Evolutionary conservation across 2,797 vertebrate species (phyloP).

Genomic region (Apogon hyalosoma): DNA sequence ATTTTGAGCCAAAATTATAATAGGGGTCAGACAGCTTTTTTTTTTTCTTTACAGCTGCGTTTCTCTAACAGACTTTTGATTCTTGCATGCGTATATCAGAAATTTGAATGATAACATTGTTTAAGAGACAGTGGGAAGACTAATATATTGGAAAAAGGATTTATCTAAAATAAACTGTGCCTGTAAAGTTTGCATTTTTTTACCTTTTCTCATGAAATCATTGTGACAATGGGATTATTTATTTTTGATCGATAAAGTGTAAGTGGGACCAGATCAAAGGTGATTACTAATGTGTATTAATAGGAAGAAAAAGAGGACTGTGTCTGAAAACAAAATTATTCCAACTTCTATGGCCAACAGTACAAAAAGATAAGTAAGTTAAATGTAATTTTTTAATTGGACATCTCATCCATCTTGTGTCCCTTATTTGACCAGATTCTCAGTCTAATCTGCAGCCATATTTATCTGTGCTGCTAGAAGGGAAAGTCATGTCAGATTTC

Average conservation of each 20-base stretch:
- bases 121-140: background rate
- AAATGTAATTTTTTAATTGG: background rate
- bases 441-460: background rate
- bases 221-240: no score
- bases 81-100: background rate
- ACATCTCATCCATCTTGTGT: no score
- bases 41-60: conserved; percentile 19
- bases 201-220: no score
- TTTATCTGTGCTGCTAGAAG: conserved; percentile 8
- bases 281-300: no score
- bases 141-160: background rate
- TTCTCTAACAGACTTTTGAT: background rate
- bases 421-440: background rate
- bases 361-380: background rate
- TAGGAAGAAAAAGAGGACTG: no score
- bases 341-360: no score
- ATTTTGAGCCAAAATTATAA: conserved; percentile 59
- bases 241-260: no score
- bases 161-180: background rate
- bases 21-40: conserved; percentile 38
- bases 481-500: conserved; percentile 44
- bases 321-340: no score
- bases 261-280: no score
- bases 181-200: no score
- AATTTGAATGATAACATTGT: background rate